Evolutionary conservation across 1,140 invertebrate genomes (phyloP).

Genomic region (Magallana gigas): DNA sequence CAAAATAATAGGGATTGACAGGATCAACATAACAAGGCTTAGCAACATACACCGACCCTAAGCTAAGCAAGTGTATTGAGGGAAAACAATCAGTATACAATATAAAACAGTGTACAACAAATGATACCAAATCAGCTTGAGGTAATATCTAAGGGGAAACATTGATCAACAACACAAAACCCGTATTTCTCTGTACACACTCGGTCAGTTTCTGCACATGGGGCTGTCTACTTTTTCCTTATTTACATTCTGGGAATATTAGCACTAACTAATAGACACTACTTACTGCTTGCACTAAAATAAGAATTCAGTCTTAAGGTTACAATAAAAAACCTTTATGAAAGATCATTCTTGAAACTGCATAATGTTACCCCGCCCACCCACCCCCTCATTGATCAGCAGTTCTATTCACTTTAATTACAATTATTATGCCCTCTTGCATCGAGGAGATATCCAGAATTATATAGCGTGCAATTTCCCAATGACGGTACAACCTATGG

Average conservation of each 20-base stretch:
- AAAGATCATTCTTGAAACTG: background rate
- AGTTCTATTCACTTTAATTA: background rate
- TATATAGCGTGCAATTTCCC: background rate
- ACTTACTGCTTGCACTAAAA: constrained; percentile 12
- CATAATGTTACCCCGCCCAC: no score
- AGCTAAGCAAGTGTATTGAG: background rate
- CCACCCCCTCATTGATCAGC: background rate
- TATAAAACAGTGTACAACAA: constrained; percentile 28
- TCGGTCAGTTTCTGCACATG: background rate
- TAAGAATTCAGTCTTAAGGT: background rate
- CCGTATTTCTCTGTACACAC: constrained; percentile 30
- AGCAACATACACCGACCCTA: background rate
- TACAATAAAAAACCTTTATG: background rate
- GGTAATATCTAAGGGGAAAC: background rate
- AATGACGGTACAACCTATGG: constrained; percentile 11
- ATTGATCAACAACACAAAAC: constrained; percentile 25
- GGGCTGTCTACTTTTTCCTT: background rate
- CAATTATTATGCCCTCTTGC: constrained; percentile 7
- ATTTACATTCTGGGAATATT: background rate
- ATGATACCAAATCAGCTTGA: background rate
- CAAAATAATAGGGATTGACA: background rate
- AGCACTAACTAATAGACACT: constrained; percentile 33
- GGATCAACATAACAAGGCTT: background rate
- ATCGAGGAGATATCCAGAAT: background rate
- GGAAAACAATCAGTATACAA: background rate